Percentiles rank a stretch among this genome's conserved stretches.
phyloP scores from a whole-genome alignment of 2,888 invertebrate species.

The Gari tellinella region DNA sequence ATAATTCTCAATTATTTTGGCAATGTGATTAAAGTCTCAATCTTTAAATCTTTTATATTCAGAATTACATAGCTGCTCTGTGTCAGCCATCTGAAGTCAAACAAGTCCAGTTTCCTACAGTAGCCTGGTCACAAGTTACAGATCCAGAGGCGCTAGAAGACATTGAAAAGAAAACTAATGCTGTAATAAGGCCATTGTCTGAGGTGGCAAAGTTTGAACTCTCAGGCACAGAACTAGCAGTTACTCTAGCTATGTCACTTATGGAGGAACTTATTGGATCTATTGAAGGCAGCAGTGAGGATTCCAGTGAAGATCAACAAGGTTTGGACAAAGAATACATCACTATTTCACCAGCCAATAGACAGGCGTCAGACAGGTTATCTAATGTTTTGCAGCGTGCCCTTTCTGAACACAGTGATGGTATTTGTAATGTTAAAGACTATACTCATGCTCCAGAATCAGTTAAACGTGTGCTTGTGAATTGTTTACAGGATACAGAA shows the following conservation, averaged over 20 bases:
- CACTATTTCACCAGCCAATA: slow-evolving; percentile 42
- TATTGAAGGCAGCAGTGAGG: slow-evolving; percentile 27
- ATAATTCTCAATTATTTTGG: too few relatives aligned
- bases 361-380: slow-evolving; percentile 49
- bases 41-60: slow-evolving; percentile 37
- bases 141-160: slow-evolving; percentile 58
- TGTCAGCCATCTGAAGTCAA: slow-evolving; percentile 66
- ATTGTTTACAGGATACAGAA: slow-evolving; percentile 60
- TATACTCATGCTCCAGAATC: slow-evolving; percentile 54
- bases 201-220: slow-evolving; percentile 65
- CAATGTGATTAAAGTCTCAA: background rate
- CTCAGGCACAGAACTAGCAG: slow-evolving; percentile 71
- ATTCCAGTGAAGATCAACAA: background rate
- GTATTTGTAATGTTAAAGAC: slow-evolving; percentile 59
- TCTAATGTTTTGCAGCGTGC: slow-evolving; percentile 54
- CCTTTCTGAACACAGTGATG: slow-evolving; percentile 67
- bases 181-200: slow-evolving; percentile 58
- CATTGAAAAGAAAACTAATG: slow-evolving; percentile 72
- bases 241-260: slow-evolving; percentile 77
- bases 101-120: slow-evolving; percentile 57
- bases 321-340: slow-evolving; percentile 23
- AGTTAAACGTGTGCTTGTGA: slow-evolving; percentile 66
- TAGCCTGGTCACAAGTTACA: slow-evolving; percentile 44
- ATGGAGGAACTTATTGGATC: slow-evolving; percentile 72
- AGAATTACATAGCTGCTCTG: slow-evolving; percentile 72